A percentile compares a stretch with the other conserved stretches of the same genome.
These are phyloP conservation scores for Anthopleura sola DNA, from an alignment of 64 coral and sea anemone species.

Conservation along the genomic window DNA sequence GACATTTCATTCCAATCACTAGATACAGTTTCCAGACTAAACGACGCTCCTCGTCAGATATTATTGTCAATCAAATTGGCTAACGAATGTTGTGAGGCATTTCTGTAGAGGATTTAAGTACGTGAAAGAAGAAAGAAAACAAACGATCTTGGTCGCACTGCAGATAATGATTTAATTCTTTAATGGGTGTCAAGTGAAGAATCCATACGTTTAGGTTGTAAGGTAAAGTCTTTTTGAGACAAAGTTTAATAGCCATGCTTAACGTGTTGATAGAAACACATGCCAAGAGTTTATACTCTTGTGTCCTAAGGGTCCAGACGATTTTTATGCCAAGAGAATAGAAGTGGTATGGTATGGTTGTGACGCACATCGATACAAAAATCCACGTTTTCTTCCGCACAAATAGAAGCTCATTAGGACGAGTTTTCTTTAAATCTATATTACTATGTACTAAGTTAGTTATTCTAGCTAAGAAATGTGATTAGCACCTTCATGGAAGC, in stretches of 20 bases:
- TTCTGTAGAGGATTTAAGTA: background rate
- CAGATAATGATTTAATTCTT: background rate
- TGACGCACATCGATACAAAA: background rate
- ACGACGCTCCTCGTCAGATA: background rate
- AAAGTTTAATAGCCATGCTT: conserved; percentile 5
- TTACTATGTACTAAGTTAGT: background rate
- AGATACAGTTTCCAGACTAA: background rate
- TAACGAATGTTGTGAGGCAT: background rate
- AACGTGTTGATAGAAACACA: background rate
- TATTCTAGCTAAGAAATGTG: conserved; percentile 8
- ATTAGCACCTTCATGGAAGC: background rate
- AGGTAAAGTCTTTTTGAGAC: background rate
- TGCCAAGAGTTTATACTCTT: background rate
- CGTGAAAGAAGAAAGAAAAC: background rate
- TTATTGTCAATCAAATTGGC: background rate
- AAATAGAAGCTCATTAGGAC: too few relatives aligned
- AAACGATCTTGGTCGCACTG: background rate
- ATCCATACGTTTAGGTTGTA: background rate
- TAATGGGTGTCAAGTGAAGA: background rate
- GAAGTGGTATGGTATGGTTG: background rate
- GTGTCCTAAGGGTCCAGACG: background rate
- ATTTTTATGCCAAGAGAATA: background rate
- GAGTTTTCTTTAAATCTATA: background rate
- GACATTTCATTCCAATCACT: background rate
- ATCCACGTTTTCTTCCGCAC: too few relatives aligned